A percentile compares a stretch with the other conserved stretches of the same genome.
Conservation (phyloP, 2,888 invertebrate species). For the Ormyrus pomaceus region DNA sequence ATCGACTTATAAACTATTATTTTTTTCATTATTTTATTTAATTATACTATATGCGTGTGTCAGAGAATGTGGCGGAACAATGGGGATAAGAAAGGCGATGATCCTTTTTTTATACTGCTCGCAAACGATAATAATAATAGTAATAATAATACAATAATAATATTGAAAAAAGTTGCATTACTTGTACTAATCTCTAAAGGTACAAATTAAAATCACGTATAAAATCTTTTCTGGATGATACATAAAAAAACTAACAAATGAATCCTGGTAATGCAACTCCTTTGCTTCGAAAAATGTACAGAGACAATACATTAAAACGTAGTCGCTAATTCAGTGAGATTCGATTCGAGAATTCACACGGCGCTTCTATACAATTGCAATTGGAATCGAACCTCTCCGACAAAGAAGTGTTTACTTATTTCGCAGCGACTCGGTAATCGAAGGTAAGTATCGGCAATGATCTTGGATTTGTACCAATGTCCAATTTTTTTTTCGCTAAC, state of each 20-base stretch:
- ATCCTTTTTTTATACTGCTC: conserved; percentile 8
- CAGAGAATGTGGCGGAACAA: conserved; percentile 36
- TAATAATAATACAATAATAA: conserved; percentile 16
- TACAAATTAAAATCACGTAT: conserved; percentile 16
- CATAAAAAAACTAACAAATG: conserved; percentile 19
- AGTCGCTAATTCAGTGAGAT: conserved; percentile 23
- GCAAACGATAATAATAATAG: conserved; percentile 24
- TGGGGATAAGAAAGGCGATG: conserved; percentile 34
- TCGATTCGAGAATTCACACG: conserved; percentile 8
- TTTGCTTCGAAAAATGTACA: conserved; percentile 51
- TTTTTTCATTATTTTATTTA: conserved; percentile 56
- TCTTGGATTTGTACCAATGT: conserved; percentile 65
- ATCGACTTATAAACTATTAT: conserved; percentile 71
- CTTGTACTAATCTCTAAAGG: neutral
- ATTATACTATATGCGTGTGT: conserved; percentile 63
- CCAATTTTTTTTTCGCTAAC: conserved; percentile 57
- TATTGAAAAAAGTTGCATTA: conserved; percentile 47
- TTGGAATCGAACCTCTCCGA: conserved; percentile 18
- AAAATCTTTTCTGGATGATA: conserved; percentile 24
- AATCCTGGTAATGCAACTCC: conserved; percentile 47
- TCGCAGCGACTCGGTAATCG: conserved; percentile 10
- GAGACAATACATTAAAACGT: conserved; percentile 46
- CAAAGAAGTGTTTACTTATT: neutral
- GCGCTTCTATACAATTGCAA: conserved; percentile 36
- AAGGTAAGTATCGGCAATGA: conserved; percentile 41